Percentiles rank a stretch among this genome's conserved stretches.
These are phyloP conservation scores for Lycopodina hypogea DNA, from an alignment of 37 sponge, comb jelly and placozoan genomes.

Conservation along the genomic window DNA sequence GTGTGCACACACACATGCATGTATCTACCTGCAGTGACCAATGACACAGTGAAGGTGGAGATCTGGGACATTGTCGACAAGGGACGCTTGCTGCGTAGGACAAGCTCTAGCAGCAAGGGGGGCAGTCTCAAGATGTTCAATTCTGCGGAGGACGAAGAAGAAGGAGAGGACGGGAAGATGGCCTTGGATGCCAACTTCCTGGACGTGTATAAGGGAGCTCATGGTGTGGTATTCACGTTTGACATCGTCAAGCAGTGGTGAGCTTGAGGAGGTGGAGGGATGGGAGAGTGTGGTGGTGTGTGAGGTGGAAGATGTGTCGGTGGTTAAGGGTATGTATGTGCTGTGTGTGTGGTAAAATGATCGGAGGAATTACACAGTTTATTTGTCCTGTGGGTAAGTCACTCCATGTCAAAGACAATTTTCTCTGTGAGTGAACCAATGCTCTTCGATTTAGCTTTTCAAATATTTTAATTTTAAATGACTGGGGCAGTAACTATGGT, in stretches of 20 bases:
- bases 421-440: no score
- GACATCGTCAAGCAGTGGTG: slow-evolving; percentile 93
- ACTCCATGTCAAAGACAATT: no score
- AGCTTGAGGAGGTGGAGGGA: slow-evolving; percentile 21
- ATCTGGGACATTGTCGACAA: slow-evolving; percentile 97
- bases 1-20: no score
- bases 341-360: not conserved
- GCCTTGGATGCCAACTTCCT: slow-evolving; percentile 85
- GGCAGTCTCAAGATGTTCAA: slow-evolving; percentile 47
- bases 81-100: slow-evolving; percentile 53
- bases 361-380: not conserved
- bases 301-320: no score
- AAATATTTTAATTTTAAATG: no score
- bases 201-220: slow-evolving; percentile 88
- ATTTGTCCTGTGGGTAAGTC: no score
- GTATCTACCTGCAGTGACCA: slow-evolving; percentile 85
- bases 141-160: slow-evolving; percentile 12
- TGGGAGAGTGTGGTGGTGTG: not conserved
- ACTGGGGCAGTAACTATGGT: no score
- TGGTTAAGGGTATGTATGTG: no score
- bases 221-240: slow-evolving; percentile 81
- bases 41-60: slow-evolving; percentile 93
- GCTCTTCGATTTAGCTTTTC: no score
- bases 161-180: not conserved
- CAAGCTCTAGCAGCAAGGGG: not conserved